Conservation (phyloP, 2,888 invertebrate genomes). For the Dysmachus trigonus region DNA sequence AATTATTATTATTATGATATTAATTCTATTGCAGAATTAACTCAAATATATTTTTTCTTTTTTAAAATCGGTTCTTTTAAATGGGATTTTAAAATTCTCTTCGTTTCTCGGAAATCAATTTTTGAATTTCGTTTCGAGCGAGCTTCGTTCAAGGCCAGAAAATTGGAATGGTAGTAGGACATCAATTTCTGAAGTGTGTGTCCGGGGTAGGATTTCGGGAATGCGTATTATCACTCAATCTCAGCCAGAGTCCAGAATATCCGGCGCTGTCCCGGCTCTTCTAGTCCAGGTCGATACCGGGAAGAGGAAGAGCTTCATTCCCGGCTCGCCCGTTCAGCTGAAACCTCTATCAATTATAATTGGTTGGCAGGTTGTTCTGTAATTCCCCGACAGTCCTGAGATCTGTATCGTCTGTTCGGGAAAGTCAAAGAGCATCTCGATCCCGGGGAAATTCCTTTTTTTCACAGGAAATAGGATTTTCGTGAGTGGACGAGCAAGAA, state of each 20-base stretch:
- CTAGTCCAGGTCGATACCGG: not conserved
- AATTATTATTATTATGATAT: too few relatives aligned
- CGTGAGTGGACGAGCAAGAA: not conserved
- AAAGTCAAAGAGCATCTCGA: not conserved
- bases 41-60: not conserved
- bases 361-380: constrained; percentile 23
- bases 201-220: not conserved
- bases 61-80: too few relatives aligned
- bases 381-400: constrained; percentile 10
- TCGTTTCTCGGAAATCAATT: not conserved
- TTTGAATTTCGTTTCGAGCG: not conserved
- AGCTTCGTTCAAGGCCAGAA: not conserved
- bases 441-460: not conserved
- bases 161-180: not conserved
- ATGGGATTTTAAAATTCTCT: too few relatives aligned
- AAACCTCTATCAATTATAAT: constrained; percentile 31
- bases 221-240: not conserved
- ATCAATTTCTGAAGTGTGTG: not conserved
- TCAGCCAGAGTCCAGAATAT: not conserved
- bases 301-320: not conserved
- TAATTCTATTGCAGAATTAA: too few relatives aligned
- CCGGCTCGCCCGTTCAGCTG: not conserved
- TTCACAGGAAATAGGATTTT: constrained; percentile 24
- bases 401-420: not conserved
- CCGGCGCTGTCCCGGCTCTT: not conserved